phyloP scores from a whole-genome alignment of 2,113 vertebrate species.

The Pyxicephalus adspersus region DNA sequence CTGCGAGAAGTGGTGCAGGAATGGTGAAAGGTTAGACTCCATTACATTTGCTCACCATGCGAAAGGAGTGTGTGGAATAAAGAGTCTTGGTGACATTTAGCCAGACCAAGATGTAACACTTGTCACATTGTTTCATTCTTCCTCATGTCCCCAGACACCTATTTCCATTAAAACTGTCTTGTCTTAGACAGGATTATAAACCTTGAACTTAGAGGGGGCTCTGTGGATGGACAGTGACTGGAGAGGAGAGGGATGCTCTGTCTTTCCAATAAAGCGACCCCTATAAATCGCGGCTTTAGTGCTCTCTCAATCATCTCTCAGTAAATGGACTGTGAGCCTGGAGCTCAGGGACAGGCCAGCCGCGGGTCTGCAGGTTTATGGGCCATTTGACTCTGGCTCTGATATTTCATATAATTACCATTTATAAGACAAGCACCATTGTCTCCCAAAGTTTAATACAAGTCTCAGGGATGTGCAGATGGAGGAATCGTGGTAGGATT shows the following conservation, averaged over 20 bases:
- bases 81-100: conserved; percentile 29
- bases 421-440: conserved; percentile 46
- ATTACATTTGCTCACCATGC: conserved; percentile 30
- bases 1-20: not conserved
- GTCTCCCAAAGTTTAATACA: conserved; percentile 46
- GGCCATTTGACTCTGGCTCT: conserved; percentile 44
- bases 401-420: conserved; percentile 56
- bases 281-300: conserved; percentile 65
- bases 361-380: conserved; percentile 49
- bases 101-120: conserved; percentile 4
- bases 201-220: conserved; percentile 66
- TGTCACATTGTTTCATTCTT: conserved; percentile 19
- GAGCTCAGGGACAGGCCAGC: conserved; percentile 55
- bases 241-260: not conserved
- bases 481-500: conserved; percentile 15
- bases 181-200: conserved; percentile 59
- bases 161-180: conserved; percentile 57
- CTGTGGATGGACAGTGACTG: not conserved
- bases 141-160: conserved; percentile 54
- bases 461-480: conserved; percentile 32
- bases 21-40: conserved; percentile 5
- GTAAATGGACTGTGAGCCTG: conserved; percentile 42
- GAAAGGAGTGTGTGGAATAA: not conserved
- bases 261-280: conserved; percentile 60
- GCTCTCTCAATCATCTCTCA: conserved; percentile 57